Base-by-base conservation (phyloP, 37 sponge, comb jelly and placozoan genomes). In the Chondrosia reniformis region DNA sequence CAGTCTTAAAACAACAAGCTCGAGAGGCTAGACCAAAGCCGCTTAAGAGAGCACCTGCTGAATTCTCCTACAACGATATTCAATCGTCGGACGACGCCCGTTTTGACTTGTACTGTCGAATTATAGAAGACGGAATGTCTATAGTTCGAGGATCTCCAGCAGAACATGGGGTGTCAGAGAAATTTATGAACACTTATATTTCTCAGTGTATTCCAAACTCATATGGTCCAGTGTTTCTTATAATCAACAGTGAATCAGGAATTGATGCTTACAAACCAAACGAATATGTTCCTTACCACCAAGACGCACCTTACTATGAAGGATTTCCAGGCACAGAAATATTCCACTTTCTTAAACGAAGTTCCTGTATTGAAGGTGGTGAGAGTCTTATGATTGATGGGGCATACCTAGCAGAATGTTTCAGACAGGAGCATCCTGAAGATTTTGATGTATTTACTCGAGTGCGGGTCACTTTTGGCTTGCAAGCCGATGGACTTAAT, bases 351-450 rank as follows among this genome's bases (percentile, higher is more conserved):
- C n/a, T 69, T 1, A 69, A 69, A 25, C 24, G 31, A 8, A 84
- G 87, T 78, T 64, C 59, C 7, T 84, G 88, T 79, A 67, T 91
- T 4, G 55, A 52, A 28, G 92, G 92, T 10, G 92, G 92, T 44
- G 77, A 77, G 59, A 78, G 73, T n/a, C 36, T 84, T 2, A 40
- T 91, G 38, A 28, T 91, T 43, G 92, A 91, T 71, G 33, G 59
- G 2, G 37, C 58, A 15, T 62, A 81, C 55, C 88, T 83, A 5
- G 63, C 86, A 8, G 84, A 91, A 44, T 87, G 84, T 15, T 42
- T 91, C 65, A 58, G 88, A 55, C 55, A 21, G 25, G 43, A 67
- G 3, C 69, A 81, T 55, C 88, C 88, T 7, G 25, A 61, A 49
- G 76, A 86, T 25, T 91, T 87, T 76, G 65, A 62, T 24, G 81